Conservation (phyloP, 1,140 invertebrate species). For the Laodelphax striatellus region DNA sequence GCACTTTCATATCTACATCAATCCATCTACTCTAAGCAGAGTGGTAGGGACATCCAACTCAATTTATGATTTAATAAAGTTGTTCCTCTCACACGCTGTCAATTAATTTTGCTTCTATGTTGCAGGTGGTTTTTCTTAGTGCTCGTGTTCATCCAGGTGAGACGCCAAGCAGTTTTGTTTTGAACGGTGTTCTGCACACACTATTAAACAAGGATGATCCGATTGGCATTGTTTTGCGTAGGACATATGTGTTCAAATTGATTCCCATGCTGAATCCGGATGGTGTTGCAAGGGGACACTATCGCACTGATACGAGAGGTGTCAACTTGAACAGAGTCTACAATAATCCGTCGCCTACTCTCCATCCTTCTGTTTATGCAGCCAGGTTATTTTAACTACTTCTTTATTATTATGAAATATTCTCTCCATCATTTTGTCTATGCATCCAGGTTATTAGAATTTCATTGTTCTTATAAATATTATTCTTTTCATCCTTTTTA, state of each 20-base stretch:
- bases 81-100: too few relatives aligned
- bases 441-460: too few relatives aligned
- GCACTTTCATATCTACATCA: too few relatives aligned
- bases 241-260: conserved; percentile 80
- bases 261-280: conserved; percentile 91
- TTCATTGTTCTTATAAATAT: too few relatives aligned
- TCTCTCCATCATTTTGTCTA: too few relatives aligned
- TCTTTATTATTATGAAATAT: too few relatives aligned
- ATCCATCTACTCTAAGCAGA: too few relatives aligned
- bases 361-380: conserved; percentile 76
- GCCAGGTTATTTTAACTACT: conserved; percentile 38
- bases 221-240: conserved; percentile 58
- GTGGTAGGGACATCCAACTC: too few relatives aligned
- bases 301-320: conserved; percentile 78
- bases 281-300: conserved; percentile 79
- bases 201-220: conserved; percentile 58
- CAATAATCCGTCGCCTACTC: conserved; percentile 54
- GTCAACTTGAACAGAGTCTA: conserved; percentile 85
- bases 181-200: conserved; percentile 82
- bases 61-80: too few relatives aligned
- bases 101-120: too few relatives aligned
- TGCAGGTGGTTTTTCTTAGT: conserved; percentile 70
- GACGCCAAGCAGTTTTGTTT: conserved; percentile 86
- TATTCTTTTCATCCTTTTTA: too few relatives aligned
- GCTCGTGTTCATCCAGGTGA: conserved; percentile 89